These are phyloP conservation scores for Eueides isabella DNA, from an alignment of 1,140 invertebrate genomes.

Conservation along the genomic window DNA sequence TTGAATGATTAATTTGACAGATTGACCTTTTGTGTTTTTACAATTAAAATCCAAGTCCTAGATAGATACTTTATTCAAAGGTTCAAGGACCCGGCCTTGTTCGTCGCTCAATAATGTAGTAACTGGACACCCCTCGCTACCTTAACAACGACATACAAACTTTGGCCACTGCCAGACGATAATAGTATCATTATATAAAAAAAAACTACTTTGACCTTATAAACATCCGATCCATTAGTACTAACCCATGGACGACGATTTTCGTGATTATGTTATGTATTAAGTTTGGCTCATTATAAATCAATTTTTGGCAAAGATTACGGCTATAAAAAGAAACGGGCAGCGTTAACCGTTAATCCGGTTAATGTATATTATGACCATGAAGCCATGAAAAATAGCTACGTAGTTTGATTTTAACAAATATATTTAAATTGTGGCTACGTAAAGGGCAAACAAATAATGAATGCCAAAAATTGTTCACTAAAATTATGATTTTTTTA, in stretches of 20 bases:
- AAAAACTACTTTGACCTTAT: constrained; percentile 1
- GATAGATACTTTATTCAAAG: constrained; percentile 45
- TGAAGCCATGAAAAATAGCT: neutral
- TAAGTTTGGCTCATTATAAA: neutral
- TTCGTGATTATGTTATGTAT: neutral
- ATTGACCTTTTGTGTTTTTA: constrained; percentile 47
- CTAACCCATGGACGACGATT: neutral
- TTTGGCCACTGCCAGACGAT: constrained; percentile 22
- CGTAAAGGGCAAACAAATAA: no score
- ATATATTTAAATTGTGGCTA: neutral
- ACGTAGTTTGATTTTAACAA: neutral
- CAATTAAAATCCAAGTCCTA: constrained; percentile 53
- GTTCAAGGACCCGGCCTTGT: constrained; percentile 74
- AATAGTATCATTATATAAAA: neutral
- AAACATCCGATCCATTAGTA: neutral
- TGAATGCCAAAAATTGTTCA: no score
- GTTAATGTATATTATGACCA: neutral
- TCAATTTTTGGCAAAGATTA: neutral
- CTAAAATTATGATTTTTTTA: no score
- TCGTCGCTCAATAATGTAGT: constrained; percentile 63
- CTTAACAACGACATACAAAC: constrained; percentile 42
- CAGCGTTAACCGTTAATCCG: neutral
- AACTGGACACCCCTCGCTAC: constrained; percentile 50
- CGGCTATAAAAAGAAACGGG: neutral
- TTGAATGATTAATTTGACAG: constrained; percentile 12